Evolutionary conservation across 1,140 invertebrate species (phyloP).

Genomic region (Diachasma alloeum): DNA sequence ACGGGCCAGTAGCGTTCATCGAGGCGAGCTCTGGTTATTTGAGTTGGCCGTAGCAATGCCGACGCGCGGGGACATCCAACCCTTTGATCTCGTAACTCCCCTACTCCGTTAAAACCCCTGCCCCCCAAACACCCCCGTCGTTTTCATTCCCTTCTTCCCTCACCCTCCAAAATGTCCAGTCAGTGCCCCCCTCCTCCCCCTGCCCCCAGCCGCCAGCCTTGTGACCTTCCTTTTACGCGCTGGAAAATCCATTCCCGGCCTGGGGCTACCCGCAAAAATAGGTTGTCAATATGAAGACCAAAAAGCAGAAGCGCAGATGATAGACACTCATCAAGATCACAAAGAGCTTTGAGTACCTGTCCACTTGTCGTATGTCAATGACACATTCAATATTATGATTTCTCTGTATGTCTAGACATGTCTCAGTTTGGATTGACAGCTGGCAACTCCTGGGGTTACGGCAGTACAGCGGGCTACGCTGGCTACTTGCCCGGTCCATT

Average conservation of each 20-base stretch:
- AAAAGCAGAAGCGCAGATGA: background rate
- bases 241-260: slow-evolving; percentile 50
- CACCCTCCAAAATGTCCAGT: slow-evolving; percentile 43
- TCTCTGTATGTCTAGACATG: slow-evolving; percentile 69
- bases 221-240: slow-evolving; percentile 31
- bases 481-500: slow-evolving; percentile 74
- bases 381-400: slow-evolving; percentile 16
- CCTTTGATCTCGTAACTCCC: slow-evolving; percentile 61
- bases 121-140: slow-evolving; percentile 37
- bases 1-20: slow-evolving; percentile 52
- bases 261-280: slow-evolving; percentile 18
- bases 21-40: slow-evolving; percentile 60
- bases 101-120: slow-evolving; percentile 12
- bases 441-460: slow-evolving; percentile 84
- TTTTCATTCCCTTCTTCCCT: slow-evolving; percentile 41
- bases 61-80: slow-evolving; percentile 52
- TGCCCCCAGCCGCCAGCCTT: slow-evolving; percentile 33
- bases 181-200: slow-evolving; percentile 44
- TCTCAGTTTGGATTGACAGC: slow-evolving; percentile 80
- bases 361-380: background rate
- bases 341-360: slow-evolving; percentile 2
- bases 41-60: slow-evolving; percentile 55
- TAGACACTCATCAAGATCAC: slow-evolving; percentile 15
- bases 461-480: slow-evolving; percentile 81
- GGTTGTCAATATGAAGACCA: slow-evolving; percentile 24